phyloP scores from a whole-genome alignment of 2,888 invertebrate species.

The Malacosoma neustria region DNA sequence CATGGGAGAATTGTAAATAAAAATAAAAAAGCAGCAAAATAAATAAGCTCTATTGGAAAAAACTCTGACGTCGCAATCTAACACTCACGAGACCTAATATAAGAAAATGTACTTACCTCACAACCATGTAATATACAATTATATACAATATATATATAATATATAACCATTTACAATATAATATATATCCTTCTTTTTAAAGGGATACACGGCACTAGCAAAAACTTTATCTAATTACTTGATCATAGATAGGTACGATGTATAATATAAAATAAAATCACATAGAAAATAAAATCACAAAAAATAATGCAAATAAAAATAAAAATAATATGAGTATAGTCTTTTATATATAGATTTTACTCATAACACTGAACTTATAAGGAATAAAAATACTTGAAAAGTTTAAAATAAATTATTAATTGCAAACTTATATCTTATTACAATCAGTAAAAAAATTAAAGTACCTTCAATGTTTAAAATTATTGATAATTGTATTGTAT shows the following conservation, averaged over 20 bases:
- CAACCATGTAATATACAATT: conserved; percentile 12
- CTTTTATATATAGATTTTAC: not conserved
- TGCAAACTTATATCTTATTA: no score
- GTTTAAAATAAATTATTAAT: conserved; percentile 1
- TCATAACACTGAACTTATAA: conserved; percentile 4
- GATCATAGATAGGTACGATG: conserved; percentile 6
- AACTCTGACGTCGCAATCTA: conserved; percentile 34
- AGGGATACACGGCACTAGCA: conserved; percentile 34
- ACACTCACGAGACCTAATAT: conserved; percentile 22
- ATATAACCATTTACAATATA: conserved; percentile 9
- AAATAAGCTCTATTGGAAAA: conserved; percentile 43
- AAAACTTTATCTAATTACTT: conserved; percentile 18
- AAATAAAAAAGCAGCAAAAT: conserved; percentile 53
- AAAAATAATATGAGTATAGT: conserved; percentile 12
- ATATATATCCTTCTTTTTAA: conserved; percentile 8
- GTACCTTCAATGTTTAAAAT: no score
- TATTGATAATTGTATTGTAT: no score
- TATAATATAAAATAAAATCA: conserved; percentile 14
- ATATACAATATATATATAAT: conserved; percentile 12
- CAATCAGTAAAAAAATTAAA: no score
- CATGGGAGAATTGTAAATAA: conserved; percentile 29
- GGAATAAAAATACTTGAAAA: conserved; percentile 1
- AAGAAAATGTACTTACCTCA: conserved; percentile 28
- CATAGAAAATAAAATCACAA: conserved; percentile 12
- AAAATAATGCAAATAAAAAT: conserved; percentile 33